These are phyloP conservation scores for Epizoanthus ramosus DNA, from an alignment of 92 coral and sea anemone species.

Conservation along the genomic window DNA sequence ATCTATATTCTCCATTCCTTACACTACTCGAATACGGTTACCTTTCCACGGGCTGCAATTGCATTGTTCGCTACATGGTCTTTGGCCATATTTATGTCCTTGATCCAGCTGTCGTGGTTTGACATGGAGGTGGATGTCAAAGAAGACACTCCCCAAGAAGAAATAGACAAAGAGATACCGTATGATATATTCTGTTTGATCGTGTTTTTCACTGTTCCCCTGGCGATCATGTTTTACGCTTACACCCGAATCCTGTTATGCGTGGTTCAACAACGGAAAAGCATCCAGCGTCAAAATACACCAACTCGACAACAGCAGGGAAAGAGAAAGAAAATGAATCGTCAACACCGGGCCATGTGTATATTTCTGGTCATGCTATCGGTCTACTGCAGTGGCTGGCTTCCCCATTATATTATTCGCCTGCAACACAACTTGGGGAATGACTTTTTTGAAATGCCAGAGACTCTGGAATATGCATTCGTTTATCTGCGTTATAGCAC, in stretches of 20 bases:
- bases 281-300: conserved; percentile 55
- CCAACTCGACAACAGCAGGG: conserved; percentile 65
- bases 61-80: conserved; percentile 40
- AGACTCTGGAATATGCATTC: conserved; percentile 15
- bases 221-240: conserved; percentile 59
- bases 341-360: conserved; percentile 66
- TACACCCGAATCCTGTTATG: conserved; percentile 66
- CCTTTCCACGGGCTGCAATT: conserved; percentile 26
- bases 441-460: conserved; percentile 37
- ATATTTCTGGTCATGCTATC: conserved; percentile 64
- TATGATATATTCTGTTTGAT: conserved; percentile 64
- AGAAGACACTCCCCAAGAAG: conserved; percentile 26
- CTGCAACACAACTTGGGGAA: conserved; percentile 54
- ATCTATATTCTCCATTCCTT: conserved; percentile 49
- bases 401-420: conserved; percentile 55
- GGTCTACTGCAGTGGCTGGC: conserved; percentile 69
- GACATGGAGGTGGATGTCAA: not conserved
- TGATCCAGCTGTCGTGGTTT: conserved; percentile 53
- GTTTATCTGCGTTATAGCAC: conserved; percentile 55
- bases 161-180: conserved; percentile 12
- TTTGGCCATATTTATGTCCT: conserved; percentile 41
- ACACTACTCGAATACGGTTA: conserved; percentile 41
- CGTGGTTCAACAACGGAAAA: conserved; percentile 61
- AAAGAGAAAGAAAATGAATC: conserved; percentile 45
- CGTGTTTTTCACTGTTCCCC: conserved; percentile 57